Evolutionary conservation across 2,888 invertebrate genomes (phyloP).

Genomic region (Hydrotaea diabolus): DNA sequence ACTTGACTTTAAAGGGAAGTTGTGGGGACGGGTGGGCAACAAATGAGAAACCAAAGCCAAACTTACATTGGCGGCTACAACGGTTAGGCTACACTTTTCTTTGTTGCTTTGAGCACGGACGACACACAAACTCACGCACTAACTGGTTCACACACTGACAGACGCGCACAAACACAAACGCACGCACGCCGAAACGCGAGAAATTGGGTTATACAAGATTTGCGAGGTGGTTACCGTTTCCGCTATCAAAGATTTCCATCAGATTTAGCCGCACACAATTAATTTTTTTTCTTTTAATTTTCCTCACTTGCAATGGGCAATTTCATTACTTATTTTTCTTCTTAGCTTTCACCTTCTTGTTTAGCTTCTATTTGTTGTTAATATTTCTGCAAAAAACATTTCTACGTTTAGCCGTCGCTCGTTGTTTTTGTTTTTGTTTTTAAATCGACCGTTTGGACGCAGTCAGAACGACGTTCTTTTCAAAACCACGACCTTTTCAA

Average conservation of each 20-base stretch:
- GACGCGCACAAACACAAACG: constrained; percentile 38
- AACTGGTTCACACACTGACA: constrained; percentile 55
- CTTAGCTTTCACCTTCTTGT: background rate
- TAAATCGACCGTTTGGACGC: constrained; percentile 40
- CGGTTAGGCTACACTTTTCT: constrained; percentile 3
- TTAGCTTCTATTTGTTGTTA: constrained; percentile 1
- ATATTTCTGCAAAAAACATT: constrained; percentile 27
- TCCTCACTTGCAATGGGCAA: background rate
- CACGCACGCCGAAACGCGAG: constrained; percentile 65
- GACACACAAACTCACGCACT: constrained; percentile 52
- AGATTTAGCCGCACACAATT: background rate
- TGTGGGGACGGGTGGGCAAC: background rate
- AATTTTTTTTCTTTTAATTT: background rate
- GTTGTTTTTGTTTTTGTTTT: constrained; percentile 48
- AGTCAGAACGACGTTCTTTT: constrained; percentile 76
- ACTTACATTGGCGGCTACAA: background rate
- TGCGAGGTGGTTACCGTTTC: constrained; percentile 20
- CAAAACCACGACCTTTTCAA: constrained; percentile 81
- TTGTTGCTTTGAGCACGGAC: constrained; percentile 39
- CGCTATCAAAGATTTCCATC: background rate
- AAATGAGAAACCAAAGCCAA: constrained; percentile 37
- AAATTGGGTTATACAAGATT: constrained; percentile 60
- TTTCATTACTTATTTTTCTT: constrained; percentile 1
- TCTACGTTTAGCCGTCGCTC: constrained; percentile 52
- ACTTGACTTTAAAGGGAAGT: background rate